Base-by-base conservation (phyloP, 2,888 invertebrate species). In the Lasioglossum calceatum region DNA sequence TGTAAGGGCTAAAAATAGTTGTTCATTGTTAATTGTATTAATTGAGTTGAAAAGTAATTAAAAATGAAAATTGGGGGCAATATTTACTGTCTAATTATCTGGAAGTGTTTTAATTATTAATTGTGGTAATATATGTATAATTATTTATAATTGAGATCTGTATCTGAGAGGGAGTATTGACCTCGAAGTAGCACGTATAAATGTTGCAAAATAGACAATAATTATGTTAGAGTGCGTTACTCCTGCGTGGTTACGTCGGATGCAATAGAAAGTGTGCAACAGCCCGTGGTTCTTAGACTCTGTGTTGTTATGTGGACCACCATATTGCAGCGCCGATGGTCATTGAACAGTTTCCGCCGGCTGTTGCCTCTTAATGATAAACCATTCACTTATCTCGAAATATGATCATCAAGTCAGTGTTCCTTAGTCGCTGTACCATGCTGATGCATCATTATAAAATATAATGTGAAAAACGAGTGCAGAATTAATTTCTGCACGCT, bases 241-340 rank as follows among this genome's bases (percentile, higher is more conserved):
- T 71, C 67, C 36, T 74, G 50, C n/a, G 50, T 36, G 84, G 79
- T 84, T 85, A 84, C 71, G 84, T 72, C 39, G 64, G 36, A 44
- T 50, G 54, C 75, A 84, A 84, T 85, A 85, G 85, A 85, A 85
- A 85, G 85, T 76, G 72, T 75, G 79, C 84, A 83, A 75, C 71
- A 74, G 78, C 47, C 61, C 84, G 75, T 85, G 64, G 39, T 77
- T 77, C 54, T 73, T 73, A 67, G 36, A 61, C 77, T 82, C 12
- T 4, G 23, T 42, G 47, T 74, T 74, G 42, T 64, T 73, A 58
- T 36, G 64, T 64, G 36, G 54, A 50, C 82, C 77, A 64, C 42
- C 58, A 77, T 47, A 77, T 47, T 32, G 64, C 73, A 75, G 50
- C 58, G 14, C 58, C 10, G 27, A 32, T 81, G 71, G 16, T 50